phyloP scores from a whole-genome alignment of 1,140 invertebrate species.

The Euura lappo region DNA sequence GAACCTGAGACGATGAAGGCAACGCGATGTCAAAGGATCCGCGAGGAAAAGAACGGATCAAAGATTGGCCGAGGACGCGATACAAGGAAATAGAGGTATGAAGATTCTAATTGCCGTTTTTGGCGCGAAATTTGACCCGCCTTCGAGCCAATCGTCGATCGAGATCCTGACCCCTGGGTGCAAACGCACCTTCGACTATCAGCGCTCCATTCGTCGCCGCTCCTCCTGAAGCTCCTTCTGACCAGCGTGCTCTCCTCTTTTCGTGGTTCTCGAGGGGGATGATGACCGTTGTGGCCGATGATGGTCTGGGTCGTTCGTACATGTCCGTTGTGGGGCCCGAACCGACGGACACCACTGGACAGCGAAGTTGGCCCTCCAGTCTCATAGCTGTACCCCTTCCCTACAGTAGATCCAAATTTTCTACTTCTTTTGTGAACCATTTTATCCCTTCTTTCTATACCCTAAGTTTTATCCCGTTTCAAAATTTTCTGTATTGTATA shows the following conservation, averaged over 20 bases:
- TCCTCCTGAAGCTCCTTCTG: slow-evolving; percentile 55
- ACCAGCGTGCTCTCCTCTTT: slow-evolving; percentile 58
- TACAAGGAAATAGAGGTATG: not conserved
- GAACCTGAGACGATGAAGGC: slow-evolving; percentile 59
- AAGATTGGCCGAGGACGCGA: not conserved
- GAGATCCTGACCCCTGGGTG: slow-evolving; percentile 37
- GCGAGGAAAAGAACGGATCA: not conserved
- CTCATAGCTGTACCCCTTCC: slow-evolving; percentile 53
- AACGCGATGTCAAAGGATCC: no score
- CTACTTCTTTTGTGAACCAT: slow-evolving; percentile 29
- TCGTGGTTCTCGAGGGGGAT: slow-evolving; percentile 64
- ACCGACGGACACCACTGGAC: slow-evolving; percentile 43
- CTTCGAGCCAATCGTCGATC: slow-evolving; percentile 54
- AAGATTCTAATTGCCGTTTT: slow-evolving; percentile 32
- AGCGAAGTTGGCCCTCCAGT: slow-evolving; percentile 46
- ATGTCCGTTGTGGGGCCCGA: slow-evolving; percentile 49
- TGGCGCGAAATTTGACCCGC: slow-evolving; percentile 53
- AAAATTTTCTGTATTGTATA: not conserved
- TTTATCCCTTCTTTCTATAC: not conserved
- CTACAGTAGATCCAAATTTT: slow-evolving; percentile 58
- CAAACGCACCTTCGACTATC: slow-evolving; percentile 57
- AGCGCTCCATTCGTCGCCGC: slow-evolving; percentile 61
- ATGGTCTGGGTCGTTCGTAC: slow-evolving; percentile 61
- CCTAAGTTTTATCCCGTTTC: not conserved
- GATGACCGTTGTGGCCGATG: slow-evolving; percentile 67